Conservation (phyloP, 2,113 vertebrate species). For the Eptesicus fuscus region DNA sequence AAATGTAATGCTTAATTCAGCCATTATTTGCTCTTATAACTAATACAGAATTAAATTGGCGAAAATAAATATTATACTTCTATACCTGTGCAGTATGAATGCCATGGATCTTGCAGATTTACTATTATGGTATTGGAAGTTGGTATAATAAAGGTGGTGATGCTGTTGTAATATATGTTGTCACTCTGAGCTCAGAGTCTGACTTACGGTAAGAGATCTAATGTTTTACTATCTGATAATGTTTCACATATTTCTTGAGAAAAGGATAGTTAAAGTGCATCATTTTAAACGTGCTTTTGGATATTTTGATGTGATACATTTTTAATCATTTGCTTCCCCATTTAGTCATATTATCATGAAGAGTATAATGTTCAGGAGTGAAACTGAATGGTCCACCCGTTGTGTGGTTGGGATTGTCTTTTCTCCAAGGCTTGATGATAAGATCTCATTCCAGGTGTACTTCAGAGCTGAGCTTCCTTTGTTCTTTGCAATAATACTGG, state of each 20-base stretch:
- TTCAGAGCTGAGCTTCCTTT: background rate
- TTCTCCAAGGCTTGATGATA: background rate
- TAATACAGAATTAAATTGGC: background rate
- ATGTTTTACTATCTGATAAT: background rate
- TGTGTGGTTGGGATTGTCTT: background rate
- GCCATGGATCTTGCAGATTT: background rate
- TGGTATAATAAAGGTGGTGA: background rate
- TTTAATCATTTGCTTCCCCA: background rate
- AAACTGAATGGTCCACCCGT: background rate
- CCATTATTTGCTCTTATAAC: background rate
- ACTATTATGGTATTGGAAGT: background rate
- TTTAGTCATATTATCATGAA: background rate
- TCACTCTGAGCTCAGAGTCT: background rate
- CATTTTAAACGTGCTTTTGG: background rate
- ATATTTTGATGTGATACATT: background rate
- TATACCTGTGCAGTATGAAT: background rate
- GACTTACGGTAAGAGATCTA: background rate
- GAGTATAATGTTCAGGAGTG: background rate
- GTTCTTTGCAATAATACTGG: slow-evolving; percentile 22
- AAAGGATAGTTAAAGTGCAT: background rate
- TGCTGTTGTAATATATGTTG: background rate
- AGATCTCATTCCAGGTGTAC: slow-evolving; percentile 28
- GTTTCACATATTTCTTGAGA: background rate
- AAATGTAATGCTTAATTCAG: background rate
- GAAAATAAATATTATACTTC: slow-evolving; percentile 19